Base-by-base conservation (phyloP, 2,113 vertebrate species). In the Hippocampus barbouri region DNA sequence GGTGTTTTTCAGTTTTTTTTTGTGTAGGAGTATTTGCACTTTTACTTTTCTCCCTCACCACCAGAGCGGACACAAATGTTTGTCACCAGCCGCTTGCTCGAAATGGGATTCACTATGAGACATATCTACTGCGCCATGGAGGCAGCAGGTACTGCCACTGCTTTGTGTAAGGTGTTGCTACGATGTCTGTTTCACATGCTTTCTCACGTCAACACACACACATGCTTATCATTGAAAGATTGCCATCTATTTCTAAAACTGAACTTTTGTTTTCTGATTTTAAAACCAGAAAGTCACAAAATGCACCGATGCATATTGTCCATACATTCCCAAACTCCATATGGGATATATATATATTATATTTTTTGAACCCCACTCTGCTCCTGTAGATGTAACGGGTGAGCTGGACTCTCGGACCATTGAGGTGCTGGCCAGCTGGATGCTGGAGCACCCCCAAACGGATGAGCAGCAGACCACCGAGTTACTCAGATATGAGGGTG, bases 51-150 rank as follows among this genome's bases (percentile, higher is more conserved):
- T 83, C 79, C 80, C 84, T 70, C 83, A 86, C 68, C 79, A 86
- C 87, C 85, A 94, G 92, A 93, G 67, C 89, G 90, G 82, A 88
- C 92, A 79, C 91, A 90, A 85, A 91, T 92, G 86, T 93, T 92
- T 88, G 92, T 93, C 83, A 92, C 93, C 84, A 92, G 90, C 73
- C 92, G 91, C 23, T 90, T 94, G 86, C 86, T 93, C 82, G 93
- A 94, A 89, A 94, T 94, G 93, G 93, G 93, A 83, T 94, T 94
- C 87, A 86, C 93, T 84, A 88, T 93, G 85, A 91, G 92, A 82
- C 93, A 94, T 84, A 93, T 94, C 90, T 91, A 90, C 90, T 91
- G 88, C 85, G 93, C 93, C 76, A 92, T 94, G 92, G 93, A 93
- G 76, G 90, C 91, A 76, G 90, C 93, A 93, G 93, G 93, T 94